Evolutionary conservation across 2,797 vertebrate species (phyloP).

Genomic region (Cebuella pygmaea): DNA sequence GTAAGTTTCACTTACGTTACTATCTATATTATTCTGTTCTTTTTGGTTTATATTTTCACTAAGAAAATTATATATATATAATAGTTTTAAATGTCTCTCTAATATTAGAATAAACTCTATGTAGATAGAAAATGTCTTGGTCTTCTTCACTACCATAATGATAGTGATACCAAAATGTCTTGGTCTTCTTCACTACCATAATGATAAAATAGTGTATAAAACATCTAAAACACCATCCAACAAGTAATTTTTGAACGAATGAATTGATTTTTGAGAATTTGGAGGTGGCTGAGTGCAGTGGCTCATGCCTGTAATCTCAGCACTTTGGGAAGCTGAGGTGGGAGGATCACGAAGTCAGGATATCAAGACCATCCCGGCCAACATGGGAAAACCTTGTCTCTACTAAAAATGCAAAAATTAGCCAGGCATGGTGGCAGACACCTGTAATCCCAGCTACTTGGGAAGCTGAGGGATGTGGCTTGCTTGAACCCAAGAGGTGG

Average conservation of each 20-base stretch:
- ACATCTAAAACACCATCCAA: background rate
- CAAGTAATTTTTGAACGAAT: background rate
- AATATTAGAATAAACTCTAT: background rate
- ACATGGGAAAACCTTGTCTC: too few relatives aligned
- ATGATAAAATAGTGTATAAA: background rate
- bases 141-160: background rate
- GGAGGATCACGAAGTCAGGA: too few relatives aligned
- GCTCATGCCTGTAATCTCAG: too few relatives aligned
- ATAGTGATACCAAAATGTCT: background rate
- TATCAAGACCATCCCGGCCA: too few relatives aligned
- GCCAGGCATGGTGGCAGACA: too few relatives aligned
- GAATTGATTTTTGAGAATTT: background rate
- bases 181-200: background rate
- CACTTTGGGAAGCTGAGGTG: too few relatives aligned
- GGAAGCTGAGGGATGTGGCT: too few relatives aligned
- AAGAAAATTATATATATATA: background rate
- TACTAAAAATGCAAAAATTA: too few relatives aligned
- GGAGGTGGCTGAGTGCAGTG: background rate
- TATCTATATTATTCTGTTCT: background rate
- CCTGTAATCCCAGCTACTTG: too few relatives aligned
- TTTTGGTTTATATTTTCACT: background rate
- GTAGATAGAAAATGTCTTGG: background rate
- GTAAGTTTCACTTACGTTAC: background rate
- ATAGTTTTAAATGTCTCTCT: background rate
- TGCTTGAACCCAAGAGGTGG: too few relatives aligned